These are phyloP conservation scores for Ranitomeya imitator DNA, from an alignment of 2,113 vertebrate genomes.

Conservation along the genomic window DNA sequence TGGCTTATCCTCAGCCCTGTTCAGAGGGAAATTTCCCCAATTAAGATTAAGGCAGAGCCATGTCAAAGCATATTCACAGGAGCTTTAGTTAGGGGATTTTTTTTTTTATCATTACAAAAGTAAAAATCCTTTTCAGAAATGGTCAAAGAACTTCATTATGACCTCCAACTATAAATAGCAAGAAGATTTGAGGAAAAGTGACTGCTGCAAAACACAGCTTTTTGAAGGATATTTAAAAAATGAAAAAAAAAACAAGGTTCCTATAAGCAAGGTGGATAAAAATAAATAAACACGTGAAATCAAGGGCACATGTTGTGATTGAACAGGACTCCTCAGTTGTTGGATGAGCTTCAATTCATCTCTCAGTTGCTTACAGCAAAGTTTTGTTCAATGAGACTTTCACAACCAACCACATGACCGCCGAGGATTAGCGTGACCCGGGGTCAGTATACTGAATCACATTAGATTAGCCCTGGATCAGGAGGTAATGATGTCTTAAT, in stretches of 20 bases:
- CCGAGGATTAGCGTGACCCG: conserved; percentile 61
- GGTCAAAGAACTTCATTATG: conserved; percentile 25
- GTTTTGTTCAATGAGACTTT: conserved; percentile 63
- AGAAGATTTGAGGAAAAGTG: neutral
- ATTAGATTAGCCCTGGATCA: conserved; percentile 61
- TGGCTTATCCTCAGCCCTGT: neutral
- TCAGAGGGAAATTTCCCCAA: conserved; percentile 7
- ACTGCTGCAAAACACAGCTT: conserved; percentile 18
- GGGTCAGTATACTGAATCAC: conserved; percentile 62
- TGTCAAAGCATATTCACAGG: conserved; percentile 11
- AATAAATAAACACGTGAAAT: conserved; percentile 40
- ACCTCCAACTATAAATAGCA: conserved; percentile 16
- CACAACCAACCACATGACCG: conserved; percentile 64
- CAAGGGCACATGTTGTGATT: conserved; percentile 38
- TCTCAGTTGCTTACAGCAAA: neutral
- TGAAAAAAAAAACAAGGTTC: neutral
- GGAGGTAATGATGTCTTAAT: conserved; percentile 50
- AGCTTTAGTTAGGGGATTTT: conserved; percentile 34
- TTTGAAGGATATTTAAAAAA: neutral
- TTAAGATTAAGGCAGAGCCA: conserved; percentile 10
- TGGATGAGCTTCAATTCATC: conserved; percentile 43
- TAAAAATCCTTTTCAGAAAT: neutral
- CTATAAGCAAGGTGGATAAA: conserved; percentile 50
- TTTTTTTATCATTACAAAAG: conserved; percentile 13
- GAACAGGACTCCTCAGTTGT: conserved; percentile 37